Evolutionary conservation across 1,140 invertebrate genomes (phyloP), one percentile per base, ranked within the genome.

Genomic region (Drosophila sucinea): DNA sequence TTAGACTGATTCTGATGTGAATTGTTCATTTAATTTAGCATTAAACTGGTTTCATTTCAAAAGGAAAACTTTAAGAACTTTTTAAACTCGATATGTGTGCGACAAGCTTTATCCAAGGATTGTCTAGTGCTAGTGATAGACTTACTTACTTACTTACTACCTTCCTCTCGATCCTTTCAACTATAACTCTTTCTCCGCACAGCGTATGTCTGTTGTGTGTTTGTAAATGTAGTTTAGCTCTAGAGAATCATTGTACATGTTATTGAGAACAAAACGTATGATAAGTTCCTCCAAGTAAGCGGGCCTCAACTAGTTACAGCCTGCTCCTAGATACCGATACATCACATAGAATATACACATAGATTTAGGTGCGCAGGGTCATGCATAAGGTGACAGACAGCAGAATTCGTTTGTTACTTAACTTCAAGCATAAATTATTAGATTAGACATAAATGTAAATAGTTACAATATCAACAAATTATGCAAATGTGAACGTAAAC

Each of bases 231-330:
- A 80, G 71, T 33, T 23, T 81, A 81, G 73, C 32, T 29, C 44
- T 81, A 81, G 67, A 61, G 56, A 79, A 77, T 65, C 72, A 86
- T 70, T 87, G 83, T 87, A 87, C 72, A 87, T 87, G 81, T 87
- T 79, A 71, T 75, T 60, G 38, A 64, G 30, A 35, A 58, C 6
- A 77, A 61, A 87, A 86, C 58, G 83, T 87, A 87, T 87, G 73
- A 79, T 87, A 89, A 89, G 83, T 87, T 87, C 83, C 83, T 87
- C 83, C 83, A 83, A 79, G 73, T 80, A 80, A 80, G 83, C 84
- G 63, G 80, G 74, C 70, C 56, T 55, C 60, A 66, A 70, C 51
- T 69, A 66, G 70, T 67, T 55, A 25, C 23, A 30, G 54, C 60
- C 51, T 60, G 63, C 66, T 60, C 32, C 38, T 76, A 77, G 66